Conservation (phyloP, 2,113 vertebrate genomes). For the Plecturocebus donacophilus region DNA sequence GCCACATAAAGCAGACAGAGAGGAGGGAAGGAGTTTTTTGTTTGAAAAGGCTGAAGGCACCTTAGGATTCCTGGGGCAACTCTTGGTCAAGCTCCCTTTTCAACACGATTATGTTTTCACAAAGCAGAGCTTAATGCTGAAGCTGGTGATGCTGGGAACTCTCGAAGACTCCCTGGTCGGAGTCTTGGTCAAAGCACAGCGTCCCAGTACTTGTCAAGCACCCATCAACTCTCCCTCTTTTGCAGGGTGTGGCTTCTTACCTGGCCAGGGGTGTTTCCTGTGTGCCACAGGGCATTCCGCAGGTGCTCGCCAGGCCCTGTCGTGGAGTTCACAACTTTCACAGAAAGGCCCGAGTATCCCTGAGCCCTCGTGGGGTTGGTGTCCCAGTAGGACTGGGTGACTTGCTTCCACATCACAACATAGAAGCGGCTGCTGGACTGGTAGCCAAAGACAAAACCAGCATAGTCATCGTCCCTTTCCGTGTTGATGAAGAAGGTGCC, state of each 20-base stretch:
- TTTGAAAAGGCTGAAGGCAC: neutral
- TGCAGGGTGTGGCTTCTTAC: conserved; percentile 77
- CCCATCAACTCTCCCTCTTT: neutral
- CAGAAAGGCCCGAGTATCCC: conserved; percentile 97
- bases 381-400: conserved; percentile 99
- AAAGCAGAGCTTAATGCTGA: neutral
- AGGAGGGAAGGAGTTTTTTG: neutral
- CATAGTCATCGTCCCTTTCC: conserved; percentile 97
- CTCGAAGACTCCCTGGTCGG: neutral
- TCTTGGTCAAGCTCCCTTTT: neutral
- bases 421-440: conserved; percentile 99
- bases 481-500: conserved; percentile 99
- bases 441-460: conserved; percentile 98
- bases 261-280: conserved; percentile 96
- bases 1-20: neutral
- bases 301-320: conserved; percentile 98
- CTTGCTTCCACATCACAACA: conserved; percentile 99
- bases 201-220: neutral
- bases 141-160: neutral
- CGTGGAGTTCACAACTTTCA: conserved; percentile 99
- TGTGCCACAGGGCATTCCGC: conserved; percentile 98
- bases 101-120: neutral
- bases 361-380: conserved; percentile 95
- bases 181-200: neutral
- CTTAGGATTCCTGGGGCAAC: neutral